Conservation (phyloP, 1,140 invertebrate genomes). For the Lordiphosa clarofinis region DNA sequence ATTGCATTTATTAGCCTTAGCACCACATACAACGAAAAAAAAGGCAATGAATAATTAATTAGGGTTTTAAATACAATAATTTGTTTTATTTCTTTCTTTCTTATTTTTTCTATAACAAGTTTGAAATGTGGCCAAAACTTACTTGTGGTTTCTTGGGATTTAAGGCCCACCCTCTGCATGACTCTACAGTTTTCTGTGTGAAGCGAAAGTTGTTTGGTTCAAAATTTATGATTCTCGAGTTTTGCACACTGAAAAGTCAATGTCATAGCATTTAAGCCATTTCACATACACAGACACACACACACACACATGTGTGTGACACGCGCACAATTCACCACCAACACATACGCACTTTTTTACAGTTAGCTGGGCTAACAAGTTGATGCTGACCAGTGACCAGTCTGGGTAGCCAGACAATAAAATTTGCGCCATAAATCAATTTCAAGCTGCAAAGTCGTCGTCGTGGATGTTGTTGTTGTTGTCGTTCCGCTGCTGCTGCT, state of each 20-base stretch:
- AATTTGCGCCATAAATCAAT: slow-evolving; percentile 77
- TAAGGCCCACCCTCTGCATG: no score
- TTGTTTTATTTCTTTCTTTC: no score
- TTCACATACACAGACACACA: slow-evolving; percentile 9
- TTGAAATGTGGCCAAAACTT: no score
- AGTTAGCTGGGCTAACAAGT: slow-evolving; percentile 67
- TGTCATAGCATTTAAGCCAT: slow-evolving; percentile 23
- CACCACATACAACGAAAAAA: no score
- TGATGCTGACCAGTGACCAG: slow-evolving; percentile 38
- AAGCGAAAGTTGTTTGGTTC: no score
- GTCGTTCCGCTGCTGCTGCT: slow-evolving; percentile 33
- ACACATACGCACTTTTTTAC: slow-evolving; percentile 69
- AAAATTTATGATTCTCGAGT: neutral
- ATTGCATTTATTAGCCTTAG: no score
- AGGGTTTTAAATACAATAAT: no score
- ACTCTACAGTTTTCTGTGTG: no score
- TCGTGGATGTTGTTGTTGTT: slow-evolving; percentile 15
- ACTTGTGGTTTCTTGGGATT: no score
- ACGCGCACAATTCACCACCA: slow-evolving; percentile 59
- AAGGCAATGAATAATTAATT: no score
- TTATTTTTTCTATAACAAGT: no score
- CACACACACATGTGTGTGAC: slow-evolving; percentile 23
- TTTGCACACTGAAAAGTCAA: slow-evolving; percentile 31
- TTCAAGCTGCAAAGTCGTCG: slow-evolving; percentile 66
- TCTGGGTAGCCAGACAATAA: slow-evolving; percentile 65